Evolutionary conservation across 2,888 invertebrate genomes (phyloP), one percentile per base, ranked within the genome.

Genomic region (Isoperla grammatica): DNA sequence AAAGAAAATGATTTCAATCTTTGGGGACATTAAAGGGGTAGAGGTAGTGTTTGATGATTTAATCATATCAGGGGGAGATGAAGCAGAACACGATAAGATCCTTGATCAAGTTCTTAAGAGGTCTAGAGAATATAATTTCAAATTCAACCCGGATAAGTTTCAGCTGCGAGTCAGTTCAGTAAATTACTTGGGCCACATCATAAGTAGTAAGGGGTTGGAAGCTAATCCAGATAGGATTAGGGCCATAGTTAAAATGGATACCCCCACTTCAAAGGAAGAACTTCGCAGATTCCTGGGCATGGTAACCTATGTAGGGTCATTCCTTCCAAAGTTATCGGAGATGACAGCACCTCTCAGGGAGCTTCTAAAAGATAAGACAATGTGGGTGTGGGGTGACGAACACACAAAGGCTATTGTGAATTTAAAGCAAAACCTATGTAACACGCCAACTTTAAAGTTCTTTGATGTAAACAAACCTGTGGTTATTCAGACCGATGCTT

Each of bases 21-120:
- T 72, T 64, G 71, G 69, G 17, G 69, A 70, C 49, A 71, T 72
- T 37, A 65, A 67, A 15, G 68, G 70, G 4, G 68, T 71, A 6
- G 56, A 68, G 8, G 61, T 72, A 1, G 72, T 72, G 62, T 70
- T 71, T 59, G 71, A 73, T 67, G 71, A 72, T 60, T 54, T 72
- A 23, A 59, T 69, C 12, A 66, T 71, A 17, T 60, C 62, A 55
- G 70, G 60, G 6, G 20, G 37, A 20, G 39, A 43, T 11, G 35
- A 59, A 48, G 42, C 57, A n/a, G 17, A 53, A 22, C 29, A 60
- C 17, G 56, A 54, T 42, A 29, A 40, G 5, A 49, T 48, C 20
- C 12, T 62, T 12, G 20, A 22, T 17, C 3, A 57, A 37, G 65
- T 62, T 11, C 39, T 64, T 9, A 23, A 59, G 15, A 58, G 29